Percentiles rank a stretch among this genome's conserved stretches.
phyloP scores from a whole-genome alignment of 1,140 invertebrate genomes.

The Leptoteleia sp. region DNA sequence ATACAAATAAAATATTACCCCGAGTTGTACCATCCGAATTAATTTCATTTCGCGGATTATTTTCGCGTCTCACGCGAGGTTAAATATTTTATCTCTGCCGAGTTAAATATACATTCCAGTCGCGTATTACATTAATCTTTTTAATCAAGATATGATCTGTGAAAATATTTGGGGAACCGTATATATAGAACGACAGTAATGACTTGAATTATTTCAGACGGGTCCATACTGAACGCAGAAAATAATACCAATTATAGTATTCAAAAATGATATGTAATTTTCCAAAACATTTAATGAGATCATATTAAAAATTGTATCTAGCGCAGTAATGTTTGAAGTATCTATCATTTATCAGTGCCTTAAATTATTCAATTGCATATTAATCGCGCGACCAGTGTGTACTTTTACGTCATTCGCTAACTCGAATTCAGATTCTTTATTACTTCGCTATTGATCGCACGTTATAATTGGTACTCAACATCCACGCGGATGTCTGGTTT shows the following conservation, averaged over 20 bases:
- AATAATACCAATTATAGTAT: too few species aligned
- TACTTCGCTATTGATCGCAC: constrained; percentile 24
- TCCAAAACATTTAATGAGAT: too few species aligned
- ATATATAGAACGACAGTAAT: too few species aligned
- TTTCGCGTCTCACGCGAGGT: constrained; percentile 3
- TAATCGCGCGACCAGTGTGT: neutral
- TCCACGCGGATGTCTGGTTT: constrained; percentile 14
- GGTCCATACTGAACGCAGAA: too few species aligned
- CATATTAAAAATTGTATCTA: too few species aligned
- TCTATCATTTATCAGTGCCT: too few species aligned
- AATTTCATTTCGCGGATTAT: constrained; percentile 14
- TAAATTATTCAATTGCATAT: neutral
- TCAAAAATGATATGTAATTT: too few species aligned
- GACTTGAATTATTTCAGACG: too few species aligned
- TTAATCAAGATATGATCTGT: neutral
- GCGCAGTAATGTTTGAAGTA: too few species aligned
- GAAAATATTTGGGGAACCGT: too few species aligned
- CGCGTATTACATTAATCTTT: neutral
- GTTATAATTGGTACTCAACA: constrained; percentile 31
- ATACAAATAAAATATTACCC: constrained; percentile 17
- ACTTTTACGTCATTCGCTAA: neutral
- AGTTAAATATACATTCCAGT: constrained; percentile 19
- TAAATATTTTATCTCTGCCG: constrained; percentile 12
- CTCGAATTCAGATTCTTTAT: constrained; percentile 9
- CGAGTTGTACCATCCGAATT: constrained; percentile 10